These are phyloP conservation scores for Pseudachorutes palmiensis DNA, from an alignment of 1,140 invertebrate genomes.

Conservation along the genomic window DNA sequence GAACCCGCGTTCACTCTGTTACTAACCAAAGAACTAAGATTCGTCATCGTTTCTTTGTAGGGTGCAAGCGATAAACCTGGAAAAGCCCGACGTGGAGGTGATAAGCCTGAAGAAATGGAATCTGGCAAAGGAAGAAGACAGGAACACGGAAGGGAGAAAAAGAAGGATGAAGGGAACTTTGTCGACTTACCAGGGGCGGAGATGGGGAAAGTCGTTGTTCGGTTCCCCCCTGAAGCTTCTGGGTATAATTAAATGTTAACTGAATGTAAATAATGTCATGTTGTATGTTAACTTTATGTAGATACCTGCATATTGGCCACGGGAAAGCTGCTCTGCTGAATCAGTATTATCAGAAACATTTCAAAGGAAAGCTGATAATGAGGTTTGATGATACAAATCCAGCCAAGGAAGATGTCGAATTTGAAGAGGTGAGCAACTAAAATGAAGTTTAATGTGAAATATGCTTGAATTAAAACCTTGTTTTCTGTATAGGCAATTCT, in stretches of 20 bases:
- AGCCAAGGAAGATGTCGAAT: conserved; percentile 96
- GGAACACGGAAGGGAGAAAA: conserved; percentile 15
- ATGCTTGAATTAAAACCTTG: conserved; percentile 3
- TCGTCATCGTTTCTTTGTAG: too few species aligned
- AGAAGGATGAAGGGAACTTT: conserved; percentile 85
- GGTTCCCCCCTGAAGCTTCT: conserved; percentile 98
- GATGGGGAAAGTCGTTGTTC: conserved; percentile 64
- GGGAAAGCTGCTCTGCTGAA: conserved; percentile 97
- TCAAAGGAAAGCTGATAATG: conserved; percentile 94
- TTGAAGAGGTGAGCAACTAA: conserved; percentile 63
- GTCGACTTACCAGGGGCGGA: conserved; percentile 77
- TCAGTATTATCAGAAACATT: conserved; percentile 90
- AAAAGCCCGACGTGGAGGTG: conserved; percentile 3
- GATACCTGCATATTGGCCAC: conserved; percentile 96
- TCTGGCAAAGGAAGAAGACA: conserved; percentile 17
- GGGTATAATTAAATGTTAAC: conserved; percentile 53
- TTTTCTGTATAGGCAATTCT: conserved; percentile 67
- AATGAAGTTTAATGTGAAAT: not conserved
- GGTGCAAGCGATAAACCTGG: conserved; percentile 29
- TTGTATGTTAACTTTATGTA: conserved; percentile 43
- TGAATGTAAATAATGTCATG: not conserved
- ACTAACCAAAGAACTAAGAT: too few species aligned
- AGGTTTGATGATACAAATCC: conserved; percentile 99
- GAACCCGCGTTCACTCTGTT: too few species aligned
- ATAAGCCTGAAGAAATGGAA: conserved; percentile 30